These are phyloP conservation scores for Urocyon cinereoargenteus DNA, from an alignment of 2,797 vertebrate species.

Conservation along the genomic window DNA sequence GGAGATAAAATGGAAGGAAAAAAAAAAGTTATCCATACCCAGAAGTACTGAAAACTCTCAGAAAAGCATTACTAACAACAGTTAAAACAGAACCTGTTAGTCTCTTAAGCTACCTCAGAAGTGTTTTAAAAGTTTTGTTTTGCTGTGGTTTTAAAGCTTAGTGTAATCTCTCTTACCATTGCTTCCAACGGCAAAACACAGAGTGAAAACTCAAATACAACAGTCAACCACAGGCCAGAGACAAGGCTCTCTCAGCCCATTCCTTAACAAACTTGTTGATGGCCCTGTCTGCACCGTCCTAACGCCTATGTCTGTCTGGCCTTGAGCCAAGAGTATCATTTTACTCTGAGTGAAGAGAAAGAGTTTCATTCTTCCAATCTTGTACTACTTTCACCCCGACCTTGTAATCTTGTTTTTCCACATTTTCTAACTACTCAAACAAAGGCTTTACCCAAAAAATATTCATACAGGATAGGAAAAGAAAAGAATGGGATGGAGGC, in stretches of 20 bases:
- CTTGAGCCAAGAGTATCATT: constrained; percentile 85
- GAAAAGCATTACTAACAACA: constrained; percentile 1
- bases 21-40: background rate
- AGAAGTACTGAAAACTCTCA: background rate
- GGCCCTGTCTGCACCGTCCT: constrained; percentile 86
- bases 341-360: constrained; percentile 87
- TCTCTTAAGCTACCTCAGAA: constrained; percentile 40
- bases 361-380: constrained; percentile 82
- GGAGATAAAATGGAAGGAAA: background rate
- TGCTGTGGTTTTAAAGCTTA: constrained; percentile 60
- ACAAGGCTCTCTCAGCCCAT: constrained; percentile 77
- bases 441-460: constrained; percentile 84
- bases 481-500: background rate
- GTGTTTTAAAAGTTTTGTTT: constrained; percentile 35
- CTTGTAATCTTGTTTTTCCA: constrained; percentile 88
- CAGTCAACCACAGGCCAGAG: constrained; percentile 76
- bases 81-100: constrained; percentile 68
- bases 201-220: constrained; percentile 78
- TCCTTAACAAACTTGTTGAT: constrained; percentile 85
- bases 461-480: constrained; percentile 80
- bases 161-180: constrained; percentile 45
- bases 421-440: constrained; percentile 88
- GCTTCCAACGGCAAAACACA: constrained; percentile 63
- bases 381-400: constrained; percentile 84
- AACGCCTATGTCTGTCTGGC: constrained; percentile 85